A percentile compares a stretch with the other conserved stretches of the same genome.
phyloP scores from a whole-genome alignment of 1,140 invertebrate genomes.

The Atopsyche davidsoni region DNA sequence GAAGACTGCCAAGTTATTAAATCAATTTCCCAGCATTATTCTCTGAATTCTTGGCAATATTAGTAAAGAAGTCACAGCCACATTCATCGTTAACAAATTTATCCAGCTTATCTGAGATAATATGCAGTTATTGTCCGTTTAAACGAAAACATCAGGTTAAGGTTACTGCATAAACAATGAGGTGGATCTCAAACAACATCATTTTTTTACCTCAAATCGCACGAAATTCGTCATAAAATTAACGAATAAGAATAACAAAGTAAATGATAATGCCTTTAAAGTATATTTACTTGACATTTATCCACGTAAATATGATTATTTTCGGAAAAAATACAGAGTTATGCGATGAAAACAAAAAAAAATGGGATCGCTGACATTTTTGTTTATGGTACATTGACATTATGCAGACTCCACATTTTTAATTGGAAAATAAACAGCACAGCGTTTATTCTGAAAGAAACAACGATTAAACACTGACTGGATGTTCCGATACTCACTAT shows the following conservation, averaged over 20 bases:
- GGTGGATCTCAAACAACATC: conserved; percentile 5
- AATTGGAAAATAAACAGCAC: background rate
- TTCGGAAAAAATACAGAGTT: conserved; percentile 18
- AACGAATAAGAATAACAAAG: background rate
- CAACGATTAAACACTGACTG: background rate
- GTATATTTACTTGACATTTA: conserved; percentile 7
- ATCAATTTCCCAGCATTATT: too few species aligned
- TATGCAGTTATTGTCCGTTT: background rate
- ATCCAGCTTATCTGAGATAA: conserved; percentile 8
- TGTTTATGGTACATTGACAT: conserved; percentile 52
- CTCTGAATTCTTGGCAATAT: too few species aligned
- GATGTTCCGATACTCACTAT: conserved; percentile 8
- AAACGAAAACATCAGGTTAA: conserved; percentile 18
- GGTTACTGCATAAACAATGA: conserved; percentile 22
- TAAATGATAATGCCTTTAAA: background rate
- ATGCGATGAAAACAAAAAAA: conserved; percentile 39
- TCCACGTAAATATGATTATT: conserved; percentile 1
- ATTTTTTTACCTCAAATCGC: conserved; percentile 7
- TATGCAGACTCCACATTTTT: conserved; percentile 41
- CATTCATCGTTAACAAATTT: conserved; percentile 12
- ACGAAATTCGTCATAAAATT: background rate
- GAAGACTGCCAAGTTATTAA: too few species aligned
- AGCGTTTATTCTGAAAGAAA: background rate
- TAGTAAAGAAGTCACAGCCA: too few species aligned
- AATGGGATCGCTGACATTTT: conserved; percentile 52